Evolutionary conservation across 1,140 invertebrate genomes (phyloP).

Genomic region (Lasioglossum albipes): DNA sequence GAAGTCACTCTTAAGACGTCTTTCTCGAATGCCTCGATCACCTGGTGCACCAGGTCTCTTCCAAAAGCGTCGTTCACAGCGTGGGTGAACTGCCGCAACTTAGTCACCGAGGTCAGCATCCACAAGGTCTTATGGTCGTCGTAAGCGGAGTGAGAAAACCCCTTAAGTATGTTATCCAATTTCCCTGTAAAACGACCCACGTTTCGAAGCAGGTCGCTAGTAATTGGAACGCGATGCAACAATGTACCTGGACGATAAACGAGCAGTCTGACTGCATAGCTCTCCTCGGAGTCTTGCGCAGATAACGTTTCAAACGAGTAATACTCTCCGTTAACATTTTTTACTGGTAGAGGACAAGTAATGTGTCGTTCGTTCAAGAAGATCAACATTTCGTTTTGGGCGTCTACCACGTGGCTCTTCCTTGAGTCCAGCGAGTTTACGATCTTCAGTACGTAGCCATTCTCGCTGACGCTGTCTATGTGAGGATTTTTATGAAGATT

Average conservation of each 20-base stretch:
- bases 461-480: constrained; percentile 76
- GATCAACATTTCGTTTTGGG: constrained; percentile 85
- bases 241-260: constrained; percentile 87
- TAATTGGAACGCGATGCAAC: constrained; percentile 82
- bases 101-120: constrained; percentile 85
- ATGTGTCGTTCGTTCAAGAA: constrained; percentile 84
- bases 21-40: constrained; percentile 85
- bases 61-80: constrained; percentile 83
- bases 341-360: constrained; percentile 85
- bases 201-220: constrained; percentile 84
- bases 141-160: constrained; percentile 86
- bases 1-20: constrained; percentile 79
- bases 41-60: constrained; percentile 82
- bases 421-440: constrained; percentile 89
- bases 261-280: constrained; percentile 86
- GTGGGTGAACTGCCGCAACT: constrained; percentile 85
- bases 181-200: constrained; percentile 86
- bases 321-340: constrained; percentile 83
- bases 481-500: constrained; percentile 82
- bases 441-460: constrained; percentile 91
- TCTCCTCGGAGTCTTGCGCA: constrained; percentile 68
- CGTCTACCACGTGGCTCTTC: constrained; percentile 84
- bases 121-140: constrained; percentile 85
- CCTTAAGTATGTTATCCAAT: constrained; percentile 84
- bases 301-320: constrained; percentile 79